Evolutionary conservation across 2,113 vertebrate species (phyloP).

Genomic region (Chaenocephalus aceratus): DNA sequence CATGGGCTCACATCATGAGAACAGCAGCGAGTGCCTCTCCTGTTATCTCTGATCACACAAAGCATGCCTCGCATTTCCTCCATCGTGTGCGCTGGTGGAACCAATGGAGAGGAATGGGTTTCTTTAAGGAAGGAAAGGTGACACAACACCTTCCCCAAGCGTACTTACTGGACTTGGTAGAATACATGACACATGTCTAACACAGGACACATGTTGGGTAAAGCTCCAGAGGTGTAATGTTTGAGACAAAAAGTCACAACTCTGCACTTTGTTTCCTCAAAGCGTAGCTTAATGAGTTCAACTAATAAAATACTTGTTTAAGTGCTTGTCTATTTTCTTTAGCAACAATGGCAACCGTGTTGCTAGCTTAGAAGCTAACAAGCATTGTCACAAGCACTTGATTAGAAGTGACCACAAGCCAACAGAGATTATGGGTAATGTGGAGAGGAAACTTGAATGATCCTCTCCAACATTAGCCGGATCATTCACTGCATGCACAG

Average conservation of each 20-base stretch:
- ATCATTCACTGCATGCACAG: conserved; percentile 90
- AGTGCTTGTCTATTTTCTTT: conserved; percentile 84
- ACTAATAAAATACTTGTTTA: conserved; percentile 69
- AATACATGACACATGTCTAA: conserved; percentile 18
- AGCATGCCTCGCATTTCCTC: conserved; percentile 54
- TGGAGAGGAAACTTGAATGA: conserved; percentile 63
- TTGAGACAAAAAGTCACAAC: conserved; percentile 13
- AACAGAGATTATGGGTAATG: conserved; percentile 74
- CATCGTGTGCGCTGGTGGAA: conserved; percentile 29
- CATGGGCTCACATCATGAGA: conserved; percentile 15
- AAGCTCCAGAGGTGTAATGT: conserved; percentile 1
- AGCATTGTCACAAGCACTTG: conserved; percentile 87
- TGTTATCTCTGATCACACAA: conserved; percentile 16
- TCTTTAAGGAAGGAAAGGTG: conserved; percentile 9
- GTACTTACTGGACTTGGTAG: conserved; percentile 10
- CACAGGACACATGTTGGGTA: conserved; percentile 2
- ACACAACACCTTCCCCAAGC: conserved; percentile 13
- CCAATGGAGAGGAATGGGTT: conserved; percentile 43
- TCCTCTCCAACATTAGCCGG: conserved; percentile 78
- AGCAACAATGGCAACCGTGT: conserved; percentile 38
- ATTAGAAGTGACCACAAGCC: conserved; percentile 54
- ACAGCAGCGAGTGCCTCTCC: conserved; percentile 23
- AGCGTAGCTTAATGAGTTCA: conserved; percentile 41
- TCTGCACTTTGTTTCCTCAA: conserved; percentile 49
- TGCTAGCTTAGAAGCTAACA: conserved; percentile 68